Evolutionary conservation across 2,113 vertebrate species (phyloP).

Genomic region (Hiodon alosoides): DNA sequence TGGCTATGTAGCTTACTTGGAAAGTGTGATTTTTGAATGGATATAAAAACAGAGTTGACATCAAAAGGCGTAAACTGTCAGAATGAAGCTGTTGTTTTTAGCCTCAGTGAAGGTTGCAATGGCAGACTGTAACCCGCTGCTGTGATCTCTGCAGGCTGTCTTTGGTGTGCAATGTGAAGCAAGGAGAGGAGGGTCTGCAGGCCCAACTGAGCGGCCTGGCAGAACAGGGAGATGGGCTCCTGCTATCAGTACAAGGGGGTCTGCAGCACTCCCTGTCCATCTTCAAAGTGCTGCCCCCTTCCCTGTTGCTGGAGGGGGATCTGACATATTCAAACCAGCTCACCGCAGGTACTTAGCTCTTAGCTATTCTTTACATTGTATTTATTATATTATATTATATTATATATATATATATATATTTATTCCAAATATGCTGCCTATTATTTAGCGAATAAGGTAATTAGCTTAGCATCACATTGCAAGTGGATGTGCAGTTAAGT

Average conservation of each 20-base stretch:
- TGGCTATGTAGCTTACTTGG: too few species aligned
- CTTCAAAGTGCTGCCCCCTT: constrained; percentile 51
- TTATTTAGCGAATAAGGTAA: too few species aligned
- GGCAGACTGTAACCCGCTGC: background rate
- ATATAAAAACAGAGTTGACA: too few species aligned
- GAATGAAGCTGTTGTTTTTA: background rate
- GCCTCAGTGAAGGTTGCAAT: too few species aligned
- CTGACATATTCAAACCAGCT: constrained; percentile 53
- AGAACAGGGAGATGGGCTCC: constrained; percentile 40
- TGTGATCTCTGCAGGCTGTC: constrained; percentile 48
- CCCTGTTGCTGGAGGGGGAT: constrained; percentile 53
- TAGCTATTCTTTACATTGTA: background rate
- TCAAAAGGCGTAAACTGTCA: too few species aligned
- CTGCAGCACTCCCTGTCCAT: constrained; percentile 56
- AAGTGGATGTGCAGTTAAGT: too few species aligned
- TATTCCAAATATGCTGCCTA: background rate
- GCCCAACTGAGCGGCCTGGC: constrained; percentile 51
- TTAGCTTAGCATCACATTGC: too few species aligned
- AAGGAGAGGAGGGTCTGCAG: constrained; percentile 45
- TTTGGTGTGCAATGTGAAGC: constrained; percentile 52
- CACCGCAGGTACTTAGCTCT: constrained; percentile 55
- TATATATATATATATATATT: background rate
- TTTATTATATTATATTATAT: background rate
- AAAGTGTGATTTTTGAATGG: too few species aligned
- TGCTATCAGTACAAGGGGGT: constrained; percentile 55